These are phyloP conservation scores for Mionectes olivaceus DNA, from an alignment of 2,797 vertebrate species.

Conservation along the genomic window DNA sequence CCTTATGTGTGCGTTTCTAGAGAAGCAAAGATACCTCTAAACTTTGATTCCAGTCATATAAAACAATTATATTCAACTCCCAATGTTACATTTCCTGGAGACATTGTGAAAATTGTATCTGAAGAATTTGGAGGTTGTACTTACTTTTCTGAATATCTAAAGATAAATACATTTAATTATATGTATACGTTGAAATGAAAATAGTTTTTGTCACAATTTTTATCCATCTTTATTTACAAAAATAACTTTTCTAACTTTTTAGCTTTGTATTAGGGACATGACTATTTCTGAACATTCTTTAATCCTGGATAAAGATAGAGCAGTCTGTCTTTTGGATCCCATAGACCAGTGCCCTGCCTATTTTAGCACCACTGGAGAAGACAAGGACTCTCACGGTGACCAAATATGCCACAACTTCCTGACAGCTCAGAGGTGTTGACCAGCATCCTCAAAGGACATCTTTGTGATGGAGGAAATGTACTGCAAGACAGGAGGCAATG, in stretches of 20 bases:
- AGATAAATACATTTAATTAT: neutral
- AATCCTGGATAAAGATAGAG: neutral
- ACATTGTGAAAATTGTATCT: neutral
- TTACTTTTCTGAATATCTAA: neutral
- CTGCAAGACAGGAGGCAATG: neutral
- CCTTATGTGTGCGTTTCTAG: neutral
- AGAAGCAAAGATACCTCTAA: neutral
- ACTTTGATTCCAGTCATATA: neutral
- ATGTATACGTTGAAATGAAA: neutral
- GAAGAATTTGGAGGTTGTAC: neutral
- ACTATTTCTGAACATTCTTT: neutral
- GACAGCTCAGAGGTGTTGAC: neutral
- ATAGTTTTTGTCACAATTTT: neutral
- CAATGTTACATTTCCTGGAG: neutral
- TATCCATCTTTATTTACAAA: neutral
- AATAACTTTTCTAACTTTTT: neutral
- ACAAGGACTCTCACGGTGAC: neutral
- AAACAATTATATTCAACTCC: neutral
- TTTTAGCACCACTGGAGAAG: neutral
- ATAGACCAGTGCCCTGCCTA: neutral
- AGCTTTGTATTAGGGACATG: neutral
- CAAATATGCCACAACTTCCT: neutral
- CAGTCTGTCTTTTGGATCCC: neutral
- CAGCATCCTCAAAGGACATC: neutral
- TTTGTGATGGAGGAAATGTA: neutral